These are phyloP conservation scores for Matsumyia berberina DNA, from an alignment of 2,888 invertebrate species.

Conservation along the genomic window DNA sequence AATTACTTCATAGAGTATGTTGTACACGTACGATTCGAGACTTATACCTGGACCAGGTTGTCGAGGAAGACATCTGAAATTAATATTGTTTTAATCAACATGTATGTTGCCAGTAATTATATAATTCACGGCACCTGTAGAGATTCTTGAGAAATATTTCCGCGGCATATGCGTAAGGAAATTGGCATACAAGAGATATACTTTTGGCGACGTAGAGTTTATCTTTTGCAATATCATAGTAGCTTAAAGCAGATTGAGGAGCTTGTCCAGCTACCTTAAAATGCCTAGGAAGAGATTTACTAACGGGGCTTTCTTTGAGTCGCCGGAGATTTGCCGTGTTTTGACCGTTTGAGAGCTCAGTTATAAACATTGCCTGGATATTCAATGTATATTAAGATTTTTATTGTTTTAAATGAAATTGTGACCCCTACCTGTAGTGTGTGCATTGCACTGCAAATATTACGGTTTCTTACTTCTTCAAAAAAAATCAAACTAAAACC, in stretches of 20 bases:
- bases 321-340: constrained; percentile 87
- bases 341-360: constrained; percentile 93
- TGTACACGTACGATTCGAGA: constrained; percentile 97
- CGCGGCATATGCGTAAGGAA: constrained; percentile 94
- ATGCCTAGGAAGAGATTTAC: constrained; percentile 94
- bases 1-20: constrained; percentile 96
- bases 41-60: constrained; percentile 91
- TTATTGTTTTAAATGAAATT: background rate
- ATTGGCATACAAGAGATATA: constrained; percentile 95
- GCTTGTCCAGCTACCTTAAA: constrained; percentile 93
- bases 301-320: constrained; percentile 88
- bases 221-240: constrained; percentile 97
- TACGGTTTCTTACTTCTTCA: constrained; percentile 96
- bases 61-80: constrained; percentile 90
- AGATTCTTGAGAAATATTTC: constrained; percentile 94
- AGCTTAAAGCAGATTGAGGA: constrained; percentile 91
- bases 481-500: constrained; percentile 98
- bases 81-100: constrained; percentile 76
- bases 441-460: constrained; percentile 98
- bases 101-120: background rate
- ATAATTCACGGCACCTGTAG: constrained; percentile 87
- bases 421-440: constrained; percentile 91
- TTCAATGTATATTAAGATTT: constrained; percentile 81
- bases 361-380: constrained; percentile 94
- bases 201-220: constrained; percentile 97